These are phyloP conservation scores for Heliocidaris erythrogramma DNA, from an alignment of 35 echinoderm and acorn worm genomes.

Conservation along the genomic window DNA sequence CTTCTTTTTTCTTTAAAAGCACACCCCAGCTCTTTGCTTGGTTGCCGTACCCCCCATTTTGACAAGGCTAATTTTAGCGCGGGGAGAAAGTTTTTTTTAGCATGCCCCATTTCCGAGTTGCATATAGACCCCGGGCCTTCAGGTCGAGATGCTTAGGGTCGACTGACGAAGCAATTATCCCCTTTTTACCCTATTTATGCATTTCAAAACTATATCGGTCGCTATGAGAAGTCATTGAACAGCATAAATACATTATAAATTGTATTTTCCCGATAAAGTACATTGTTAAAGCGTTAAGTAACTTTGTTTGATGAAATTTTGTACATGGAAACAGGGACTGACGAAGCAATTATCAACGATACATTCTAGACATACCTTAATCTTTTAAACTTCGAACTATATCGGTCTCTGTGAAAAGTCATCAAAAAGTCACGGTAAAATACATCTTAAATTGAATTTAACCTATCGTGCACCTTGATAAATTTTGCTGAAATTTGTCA, in stretches of 20 bases:
- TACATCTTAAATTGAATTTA: too few species aligned
- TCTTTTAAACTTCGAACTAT: background rate
- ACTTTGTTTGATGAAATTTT: background rate
- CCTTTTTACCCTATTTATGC: background rate
- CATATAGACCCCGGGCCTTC: background rate
- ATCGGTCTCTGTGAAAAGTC: background rate
- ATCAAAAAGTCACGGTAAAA: too few species aligned
- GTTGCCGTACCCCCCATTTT: background rate
- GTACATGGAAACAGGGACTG: background rate
- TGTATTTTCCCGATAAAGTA: background rate
- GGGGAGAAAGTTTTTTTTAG: slow-evolving; percentile 24
- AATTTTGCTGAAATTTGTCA: too few species aligned
- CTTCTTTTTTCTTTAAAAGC: background rate
- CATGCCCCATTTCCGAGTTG: background rate
- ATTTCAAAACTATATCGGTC: background rate
- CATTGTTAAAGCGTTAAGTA: background rate
- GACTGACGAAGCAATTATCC: slow-evolving; percentile 1
- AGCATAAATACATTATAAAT: background rate
- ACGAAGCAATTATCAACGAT: background rate
- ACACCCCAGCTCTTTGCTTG: background rate
- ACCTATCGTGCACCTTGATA: too few species aligned
- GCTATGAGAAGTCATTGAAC: background rate
- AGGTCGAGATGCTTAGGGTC: background rate
- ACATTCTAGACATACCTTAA: background rate
- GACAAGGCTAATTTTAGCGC: slow-evolving; percentile 31